Conservation (phyloP, 1,140 invertebrate species). For the Rhizoglyphus robini region DNA sequence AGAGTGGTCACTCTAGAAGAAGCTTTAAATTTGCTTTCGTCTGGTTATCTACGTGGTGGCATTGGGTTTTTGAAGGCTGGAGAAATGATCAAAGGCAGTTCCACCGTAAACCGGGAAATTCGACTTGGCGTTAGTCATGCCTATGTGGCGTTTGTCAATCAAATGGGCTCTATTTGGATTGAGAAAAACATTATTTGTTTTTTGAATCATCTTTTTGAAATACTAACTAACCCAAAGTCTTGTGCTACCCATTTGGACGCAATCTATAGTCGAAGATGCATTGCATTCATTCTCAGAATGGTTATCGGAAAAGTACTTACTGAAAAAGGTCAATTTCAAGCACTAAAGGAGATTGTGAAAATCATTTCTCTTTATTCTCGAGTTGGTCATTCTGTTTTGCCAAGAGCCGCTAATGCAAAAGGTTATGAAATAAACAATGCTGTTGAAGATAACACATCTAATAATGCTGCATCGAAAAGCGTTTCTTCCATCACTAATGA, state of each 20-base stretch:
- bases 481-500: constrained; percentile 16
- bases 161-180: constrained; percentile 81
- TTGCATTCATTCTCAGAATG: constrained; percentile 82
- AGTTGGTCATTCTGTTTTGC: constrained; percentile 25
- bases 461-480: neutral
- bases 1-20: constrained; percentile 69
- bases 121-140: constrained; percentile 86
- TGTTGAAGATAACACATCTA: neutral
- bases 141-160: constrained; percentile 82
- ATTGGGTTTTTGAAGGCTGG: constrained; percentile 86
- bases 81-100: constrained; percentile 89
- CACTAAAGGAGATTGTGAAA: constrained; percentile 82
- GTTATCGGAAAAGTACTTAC: constrained; percentile 82
- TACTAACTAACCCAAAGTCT: constrained; percentile 76
- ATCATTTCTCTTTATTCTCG: constrained; percentile 35
- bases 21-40: constrained; percentile 73
- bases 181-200: constrained; percentile 77
- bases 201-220: constrained; percentile 72
- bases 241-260: constrained; percentile 90
- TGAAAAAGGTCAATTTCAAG: constrained; percentile 84
- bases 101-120: constrained; percentile 81
- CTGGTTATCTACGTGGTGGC: constrained; percentile 86
- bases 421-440: neutral
- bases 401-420: constrained; percentile 78
- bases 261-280: constrained; percentile 92